phyloP scores from a whole-genome alignment of 1,140 invertebrate genomes.

The Tetragonula clypearis region DNA sequence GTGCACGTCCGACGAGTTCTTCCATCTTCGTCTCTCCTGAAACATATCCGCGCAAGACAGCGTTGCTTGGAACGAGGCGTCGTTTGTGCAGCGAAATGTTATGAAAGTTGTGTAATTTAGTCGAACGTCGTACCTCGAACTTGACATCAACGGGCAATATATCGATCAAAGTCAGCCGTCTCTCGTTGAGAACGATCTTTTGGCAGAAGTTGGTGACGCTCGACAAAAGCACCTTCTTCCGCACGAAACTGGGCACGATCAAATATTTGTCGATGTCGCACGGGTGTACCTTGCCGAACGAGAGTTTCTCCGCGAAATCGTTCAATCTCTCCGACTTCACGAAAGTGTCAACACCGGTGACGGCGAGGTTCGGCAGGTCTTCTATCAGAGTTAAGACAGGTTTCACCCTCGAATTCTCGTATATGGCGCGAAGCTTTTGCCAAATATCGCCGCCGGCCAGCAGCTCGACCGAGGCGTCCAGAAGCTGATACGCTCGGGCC shows the following conservation, averaged over 20 bases:
- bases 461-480: conserved; percentile 63
- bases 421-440: conserved; percentile 69
- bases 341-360: conserved; percentile 74
- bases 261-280: conserved; percentile 76
- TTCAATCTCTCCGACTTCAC: conserved; percentile 71
- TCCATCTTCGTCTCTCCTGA: not conserved
- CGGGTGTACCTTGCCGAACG: conserved; percentile 64
- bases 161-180: conserved; percentile 54
- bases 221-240: conserved; percentile 71
- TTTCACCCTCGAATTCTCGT: conserved; percentile 70
- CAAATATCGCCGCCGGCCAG: conserved; percentile 73
- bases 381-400: conserved; percentile 72
- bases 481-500: conserved; percentile 55
- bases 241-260: conserved; percentile 72
- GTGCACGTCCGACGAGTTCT: not conserved
- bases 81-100: not conserved
- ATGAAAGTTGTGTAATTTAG: not conserved
- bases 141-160: conserved; percentile 63
- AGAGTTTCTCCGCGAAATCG: conserved; percentile 67
- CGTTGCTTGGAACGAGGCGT: not conserved
- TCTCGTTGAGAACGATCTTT: conserved; percentile 61
- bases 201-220: conserved; percentile 75
- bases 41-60: not conserved
- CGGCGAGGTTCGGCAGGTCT: conserved; percentile 73
- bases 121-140: conserved; percentile 47